These are phyloP conservation scores for Echinometra lucunter DNA, from an alignment of 53 echinoderm and acorn worm species.

Conservation along the genomic window DNA sequence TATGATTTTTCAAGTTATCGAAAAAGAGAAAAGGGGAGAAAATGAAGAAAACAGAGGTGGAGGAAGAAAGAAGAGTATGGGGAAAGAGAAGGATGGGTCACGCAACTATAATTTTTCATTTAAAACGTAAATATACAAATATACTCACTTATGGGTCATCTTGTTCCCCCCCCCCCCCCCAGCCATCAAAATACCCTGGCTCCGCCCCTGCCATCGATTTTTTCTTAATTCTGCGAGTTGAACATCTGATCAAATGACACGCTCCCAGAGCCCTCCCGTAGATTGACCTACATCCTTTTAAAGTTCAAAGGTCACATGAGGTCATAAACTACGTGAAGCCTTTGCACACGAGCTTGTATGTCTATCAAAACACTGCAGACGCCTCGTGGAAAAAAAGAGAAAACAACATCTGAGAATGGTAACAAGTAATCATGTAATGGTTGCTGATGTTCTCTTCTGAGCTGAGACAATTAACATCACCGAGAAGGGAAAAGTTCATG, in stretches of 20 bases:
- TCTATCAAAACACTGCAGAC: constrained; percentile 18
- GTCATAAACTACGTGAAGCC: not conserved
- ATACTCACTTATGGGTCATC: too few relatives aligned
- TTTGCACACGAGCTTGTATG: constrained; percentile 5
- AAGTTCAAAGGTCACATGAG: constrained; percentile 37
- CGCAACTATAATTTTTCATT: too few relatives aligned
- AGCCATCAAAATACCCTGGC: too few relatives aligned
- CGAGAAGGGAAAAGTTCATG: not conserved
- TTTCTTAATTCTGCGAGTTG: not conserved
- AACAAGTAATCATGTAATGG: not conserved
- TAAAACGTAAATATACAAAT: too few relatives aligned
- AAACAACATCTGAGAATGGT: not conserved
- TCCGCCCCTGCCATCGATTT: not conserved
- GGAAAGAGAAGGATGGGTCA: too few relatives aligned
- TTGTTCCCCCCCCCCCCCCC: too few relatives aligned
- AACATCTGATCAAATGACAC: constrained; percentile 58
- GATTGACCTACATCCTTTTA: constrained; percentile 49
- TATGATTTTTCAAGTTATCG: too few relatives aligned
- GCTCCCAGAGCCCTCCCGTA: constrained; percentile 55
- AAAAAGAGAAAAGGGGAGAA: too few relatives aligned
- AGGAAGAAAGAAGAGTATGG: too few relatives aligned
- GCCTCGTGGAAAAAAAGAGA: constrained; percentile 1
- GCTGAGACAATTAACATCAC: not conserved
- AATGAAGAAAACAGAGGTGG: too few relatives aligned
- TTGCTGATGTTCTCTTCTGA: not conserved